Conservation (phyloP, 1,140 invertebrate genomes). For the Phymastichus coffea region DNA sequence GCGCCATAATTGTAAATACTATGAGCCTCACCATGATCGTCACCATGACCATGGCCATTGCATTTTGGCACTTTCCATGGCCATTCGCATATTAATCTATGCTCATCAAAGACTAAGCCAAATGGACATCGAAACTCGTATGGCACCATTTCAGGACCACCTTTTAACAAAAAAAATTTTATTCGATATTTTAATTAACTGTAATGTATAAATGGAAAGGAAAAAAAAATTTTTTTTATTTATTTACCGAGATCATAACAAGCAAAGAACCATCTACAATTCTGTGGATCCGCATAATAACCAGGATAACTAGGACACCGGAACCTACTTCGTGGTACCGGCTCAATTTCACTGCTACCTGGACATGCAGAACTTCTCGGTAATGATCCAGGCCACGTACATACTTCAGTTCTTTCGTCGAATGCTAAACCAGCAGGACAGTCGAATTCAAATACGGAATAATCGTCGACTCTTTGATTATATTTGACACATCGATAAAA, state of each 20-base stretch:
- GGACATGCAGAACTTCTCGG: slow-evolving; percentile 71
- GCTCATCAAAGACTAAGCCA: slow-evolving; percentile 76
- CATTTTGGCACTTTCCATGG: slow-evolving; percentile 76
- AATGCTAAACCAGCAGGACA: slow-evolving; percentile 80
- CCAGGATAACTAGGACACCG: slow-evolving; percentile 64
- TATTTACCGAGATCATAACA: slow-evolving; percentile 72
- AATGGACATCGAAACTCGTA: slow-evolving; percentile 85
- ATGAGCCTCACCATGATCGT: slow-evolving; percentile 13
- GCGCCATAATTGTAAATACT: not conserved
- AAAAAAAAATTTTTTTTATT: slow-evolving; percentile 3
- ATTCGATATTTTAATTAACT: not conserved
- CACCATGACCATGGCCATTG: slow-evolving; percentile 36
- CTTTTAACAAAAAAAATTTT: slow-evolving; percentile 35
- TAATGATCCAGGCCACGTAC: slow-evolving; percentile 77
- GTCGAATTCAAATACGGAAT: slow-evolving; percentile 79
- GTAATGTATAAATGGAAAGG: not conserved
- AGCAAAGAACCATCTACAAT: slow-evolving; percentile 85
- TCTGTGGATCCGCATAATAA: slow-evolving; percentile 78
- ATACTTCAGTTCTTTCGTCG: slow-evolving; percentile 76
- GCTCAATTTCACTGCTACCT: slow-evolving; percentile 73
- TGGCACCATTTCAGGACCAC: slow-evolving; percentile 59
- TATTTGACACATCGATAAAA: slow-evolving; percentile 85
- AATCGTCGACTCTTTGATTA: slow-evolving; percentile 71
- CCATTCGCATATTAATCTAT: slow-evolving; percentile 75
- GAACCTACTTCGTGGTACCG: slow-evolving; percentile 66